A percentile compares a stretch with the other conserved stretches of the same genome.
Conservation (phyloP, 2,113 vertebrate genomes). For the Cottus gobio region DNA sequence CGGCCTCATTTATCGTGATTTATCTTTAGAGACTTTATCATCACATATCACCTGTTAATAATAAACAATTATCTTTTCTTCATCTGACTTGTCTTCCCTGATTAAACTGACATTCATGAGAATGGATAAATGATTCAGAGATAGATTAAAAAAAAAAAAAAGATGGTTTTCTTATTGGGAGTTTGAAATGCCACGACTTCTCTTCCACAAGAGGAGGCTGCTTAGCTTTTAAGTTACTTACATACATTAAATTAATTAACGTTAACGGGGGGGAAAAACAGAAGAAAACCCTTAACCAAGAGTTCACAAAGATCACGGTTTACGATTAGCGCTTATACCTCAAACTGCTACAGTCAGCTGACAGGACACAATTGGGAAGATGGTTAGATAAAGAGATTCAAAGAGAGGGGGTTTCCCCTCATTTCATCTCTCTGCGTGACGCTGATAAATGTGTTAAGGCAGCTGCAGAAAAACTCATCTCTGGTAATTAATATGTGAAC, state of each 20-base stretch:
- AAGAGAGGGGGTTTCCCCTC: conserved; percentile 8
- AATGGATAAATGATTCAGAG: background rate
- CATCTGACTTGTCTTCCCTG: too few species aligned
- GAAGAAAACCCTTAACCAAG: too few species aligned
- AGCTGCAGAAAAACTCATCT: background rate
- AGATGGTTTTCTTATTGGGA: too few species aligned
- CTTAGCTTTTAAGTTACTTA: background rate
- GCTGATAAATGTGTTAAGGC: conserved; percentile 27
- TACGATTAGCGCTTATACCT: background rate
- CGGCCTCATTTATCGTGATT: too few species aligned
- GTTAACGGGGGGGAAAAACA: too few species aligned
- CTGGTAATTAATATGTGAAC: conserved; percentile 12
- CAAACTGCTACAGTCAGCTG: conserved; percentile 16
- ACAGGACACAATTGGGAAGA: conserved; percentile 28
- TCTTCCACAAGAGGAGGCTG: too few species aligned
- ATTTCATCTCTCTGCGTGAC: background rate
- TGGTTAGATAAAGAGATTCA: conserved; percentile 50
- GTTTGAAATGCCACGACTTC: too few species aligned
- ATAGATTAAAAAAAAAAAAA: background rate
- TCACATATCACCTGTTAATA: too few species aligned
- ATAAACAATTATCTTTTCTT: too few species aligned
- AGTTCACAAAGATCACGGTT: conserved; percentile 32
- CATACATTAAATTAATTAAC: background rate
- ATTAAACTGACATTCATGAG: background rate
- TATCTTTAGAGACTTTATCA: too few species aligned